Percentiles rank a stretch among this genome's conserved stretches.
These are phyloP conservation scores for Azemiops feae DNA, from an alignment of 2,113 vertebrate species.

Conservation along the genomic window DNA sequence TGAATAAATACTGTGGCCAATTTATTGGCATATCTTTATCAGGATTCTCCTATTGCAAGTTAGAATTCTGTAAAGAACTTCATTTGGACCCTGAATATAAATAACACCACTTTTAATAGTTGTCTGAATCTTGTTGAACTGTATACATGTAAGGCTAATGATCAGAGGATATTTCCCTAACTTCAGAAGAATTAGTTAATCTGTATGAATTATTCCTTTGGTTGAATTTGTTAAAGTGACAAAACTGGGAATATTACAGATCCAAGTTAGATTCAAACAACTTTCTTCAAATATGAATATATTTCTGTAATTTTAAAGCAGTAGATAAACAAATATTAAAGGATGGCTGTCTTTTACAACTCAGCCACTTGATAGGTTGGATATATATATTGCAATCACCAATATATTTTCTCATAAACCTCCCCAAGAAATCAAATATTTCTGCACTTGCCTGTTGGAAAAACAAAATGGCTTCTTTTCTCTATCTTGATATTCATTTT, in stretches of 20 bases:
- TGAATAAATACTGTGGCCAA: neutral
- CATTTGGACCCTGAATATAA: neutral
- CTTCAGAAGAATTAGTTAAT: neutral
- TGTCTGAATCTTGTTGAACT: no score
- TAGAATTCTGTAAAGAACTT: neutral
- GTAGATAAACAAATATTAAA: neutral
- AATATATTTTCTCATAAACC: neutral
- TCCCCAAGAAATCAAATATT: slow-evolving; percentile 23
- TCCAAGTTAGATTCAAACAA: neutral
- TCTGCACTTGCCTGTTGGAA: slow-evolving; percentile 8
- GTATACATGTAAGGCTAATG: neutral
- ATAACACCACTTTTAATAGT: neutral
- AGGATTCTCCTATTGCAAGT: neutral
- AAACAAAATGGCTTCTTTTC: neutral
- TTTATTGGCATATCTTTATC: neutral
- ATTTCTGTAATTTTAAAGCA: neutral
- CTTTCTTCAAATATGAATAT: neutral
- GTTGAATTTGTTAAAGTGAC: neutral
- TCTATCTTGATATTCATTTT: neutral
- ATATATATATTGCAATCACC: neutral
- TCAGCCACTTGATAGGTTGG: neutral
- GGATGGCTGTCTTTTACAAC: neutral
- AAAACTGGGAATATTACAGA: neutral
- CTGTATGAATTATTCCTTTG: neutral
- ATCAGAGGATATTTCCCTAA: neutral